Evolutionary conservation across 2,797 vertebrate species (phyloP).

Genomic region (Lemur catta): DNA sequence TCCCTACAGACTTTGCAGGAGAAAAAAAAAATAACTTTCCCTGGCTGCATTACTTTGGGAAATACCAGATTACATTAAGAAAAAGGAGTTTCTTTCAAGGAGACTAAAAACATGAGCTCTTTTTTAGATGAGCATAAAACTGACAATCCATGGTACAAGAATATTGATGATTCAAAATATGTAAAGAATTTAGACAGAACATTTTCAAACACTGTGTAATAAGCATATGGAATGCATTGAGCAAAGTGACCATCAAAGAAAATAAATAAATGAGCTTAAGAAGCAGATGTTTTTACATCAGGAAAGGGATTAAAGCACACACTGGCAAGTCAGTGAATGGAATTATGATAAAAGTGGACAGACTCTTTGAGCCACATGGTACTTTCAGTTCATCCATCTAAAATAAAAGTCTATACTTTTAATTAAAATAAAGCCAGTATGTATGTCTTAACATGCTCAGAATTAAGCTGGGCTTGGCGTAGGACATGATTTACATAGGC

Average conservation of each 20-base stretch:
- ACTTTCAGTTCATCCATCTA: constrained; percentile 56
- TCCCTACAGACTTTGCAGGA: not conserved
- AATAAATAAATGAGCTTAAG: constrained; percentile 63
- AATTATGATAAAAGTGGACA: constrained; percentile 49
- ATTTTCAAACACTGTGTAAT: constrained; percentile 43
- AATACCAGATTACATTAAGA: not conserved
- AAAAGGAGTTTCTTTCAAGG: not conserved
- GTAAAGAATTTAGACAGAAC: constrained; percentile 45
- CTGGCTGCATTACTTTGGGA: not conserved
- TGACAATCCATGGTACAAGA: not conserved
- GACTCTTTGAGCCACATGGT: constrained; percentile 33
- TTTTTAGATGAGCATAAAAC: not conserved
- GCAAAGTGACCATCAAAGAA: constrained; percentile 65
- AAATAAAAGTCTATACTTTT: constrained; percentile 54
- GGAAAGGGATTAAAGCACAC: constrained; percentile 4
- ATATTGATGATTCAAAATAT: constrained; percentile 48
- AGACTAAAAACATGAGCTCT: not conserved
- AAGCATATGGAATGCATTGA: constrained; percentile 68
- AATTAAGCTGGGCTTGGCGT: not conserved
- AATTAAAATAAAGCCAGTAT: constrained; percentile 63
- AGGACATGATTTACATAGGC: constrained; percentile 45
- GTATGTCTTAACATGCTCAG: constrained; percentile 28
- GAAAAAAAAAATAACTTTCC: rapidly evolving
- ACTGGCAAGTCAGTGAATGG: not conserved
- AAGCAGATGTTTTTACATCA: constrained; percentile 57